Conservation (phyloP, 2,888 invertebrate genomes). For the Euproctis similis region DNA sequence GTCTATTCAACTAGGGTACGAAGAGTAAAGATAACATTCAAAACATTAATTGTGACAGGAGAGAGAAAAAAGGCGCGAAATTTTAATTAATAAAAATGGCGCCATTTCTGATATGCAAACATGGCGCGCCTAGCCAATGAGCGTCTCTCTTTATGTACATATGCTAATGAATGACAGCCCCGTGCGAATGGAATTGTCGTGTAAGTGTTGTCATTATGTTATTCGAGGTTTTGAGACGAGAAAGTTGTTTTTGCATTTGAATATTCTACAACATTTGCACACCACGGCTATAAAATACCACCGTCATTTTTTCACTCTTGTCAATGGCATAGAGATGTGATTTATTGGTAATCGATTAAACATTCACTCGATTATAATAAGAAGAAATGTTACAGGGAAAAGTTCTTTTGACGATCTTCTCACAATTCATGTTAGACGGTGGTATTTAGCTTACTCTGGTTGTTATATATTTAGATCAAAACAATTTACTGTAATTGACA, state of each 20-base stretch:
- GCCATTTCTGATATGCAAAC: slow-evolving; percentile 55
- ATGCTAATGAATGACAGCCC: slow-evolving; percentile 71
- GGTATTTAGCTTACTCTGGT: too few species aligned
- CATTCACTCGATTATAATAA: too few species aligned
- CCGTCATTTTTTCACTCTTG: too few species aligned
- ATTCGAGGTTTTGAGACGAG: slow-evolving; percentile 40
- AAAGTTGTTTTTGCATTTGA: slow-evolving; percentile 53
- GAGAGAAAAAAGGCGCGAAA: slow-evolving; percentile 19
- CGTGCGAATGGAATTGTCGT: slow-evolving; percentile 70
- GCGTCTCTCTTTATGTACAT: slow-evolving; percentile 59
- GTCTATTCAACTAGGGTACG: slow-evolving; percentile 22
- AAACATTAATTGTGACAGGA: slow-evolving; percentile 39
- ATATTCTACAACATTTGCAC: too few species aligned
- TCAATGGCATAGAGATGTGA: too few species aligned
- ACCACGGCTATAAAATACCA: too few species aligned
- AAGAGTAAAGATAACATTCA: slow-evolving; percentile 42
- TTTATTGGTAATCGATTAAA: too few species aligned
- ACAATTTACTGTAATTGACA: too few species aligned
- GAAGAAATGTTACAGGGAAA: too few species aligned
- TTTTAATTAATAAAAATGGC: slow-evolving; percentile 71
- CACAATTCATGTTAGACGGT: too few species aligned
- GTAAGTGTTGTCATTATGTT: slow-evolving; percentile 64
- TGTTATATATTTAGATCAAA: too few species aligned
- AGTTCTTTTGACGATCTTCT: too few species aligned
- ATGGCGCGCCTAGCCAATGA: slow-evolving; percentile 50